Evolutionary conservation across 2,888 invertebrate genomes (phyloP).

Genomic region (Cremastinae sp.): DNA sequence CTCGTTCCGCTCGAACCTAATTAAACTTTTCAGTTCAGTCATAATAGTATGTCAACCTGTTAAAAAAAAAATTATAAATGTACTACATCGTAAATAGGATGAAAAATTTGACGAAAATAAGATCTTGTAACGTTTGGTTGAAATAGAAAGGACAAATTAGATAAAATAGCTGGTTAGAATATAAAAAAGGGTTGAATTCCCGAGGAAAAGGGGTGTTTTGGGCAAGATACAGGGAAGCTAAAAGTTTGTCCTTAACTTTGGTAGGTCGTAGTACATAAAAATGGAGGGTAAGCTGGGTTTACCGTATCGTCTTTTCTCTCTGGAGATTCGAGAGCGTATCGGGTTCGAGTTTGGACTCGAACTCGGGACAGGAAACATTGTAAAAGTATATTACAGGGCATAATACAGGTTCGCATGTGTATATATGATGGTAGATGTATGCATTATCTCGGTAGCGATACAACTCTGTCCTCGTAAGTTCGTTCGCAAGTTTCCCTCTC

Average conservation of each 20-base stretch:
- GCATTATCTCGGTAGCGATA: background rate
- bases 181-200: background rate
- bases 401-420: conserved; percentile 2
- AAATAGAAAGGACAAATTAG: no score
- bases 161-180: background rate
- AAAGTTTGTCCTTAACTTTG: conserved; percentile 59
- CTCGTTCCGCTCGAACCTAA: no score
- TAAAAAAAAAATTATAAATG: no score
- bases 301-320: conserved; percentile 57
- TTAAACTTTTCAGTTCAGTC: no score
- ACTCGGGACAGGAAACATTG: conserved; percentile 63
- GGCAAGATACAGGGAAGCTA: conserved; percentile 14
- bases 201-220: conserved; percentile 1
- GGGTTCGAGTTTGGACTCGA: conserved; percentile 62
- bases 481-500: no score
- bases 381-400: conserved; percentile 28
- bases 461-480: background rate
- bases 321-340: conserved; percentile 58
- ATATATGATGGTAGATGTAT: background rate
- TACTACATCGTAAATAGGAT: no score
- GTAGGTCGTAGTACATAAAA: conserved; percentile 64
- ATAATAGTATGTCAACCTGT: no score
- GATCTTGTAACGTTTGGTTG: no score
- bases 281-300: conserved; percentile 67
- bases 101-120: no score